These are phyloP conservation scores for Varecia variegata DNA, from an alignment of 2,797 vertebrate species.

Conservation along the genomic window DNA sequence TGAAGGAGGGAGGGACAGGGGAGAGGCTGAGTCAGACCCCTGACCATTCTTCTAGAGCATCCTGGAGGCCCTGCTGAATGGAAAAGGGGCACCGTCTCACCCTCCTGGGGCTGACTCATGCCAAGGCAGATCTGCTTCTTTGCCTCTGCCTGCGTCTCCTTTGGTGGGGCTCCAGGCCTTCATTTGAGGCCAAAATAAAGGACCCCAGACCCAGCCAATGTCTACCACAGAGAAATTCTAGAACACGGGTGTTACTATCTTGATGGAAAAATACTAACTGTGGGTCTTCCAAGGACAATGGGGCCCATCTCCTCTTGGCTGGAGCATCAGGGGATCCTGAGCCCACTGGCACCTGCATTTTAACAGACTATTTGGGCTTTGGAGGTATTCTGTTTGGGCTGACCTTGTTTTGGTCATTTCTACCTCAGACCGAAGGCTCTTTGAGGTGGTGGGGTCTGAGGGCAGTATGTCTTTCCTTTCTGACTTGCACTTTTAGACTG, in stretches of 20 bases:
- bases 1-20: background rate
- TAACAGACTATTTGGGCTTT: background rate
- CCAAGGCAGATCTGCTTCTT: background rate
- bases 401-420: background rate
- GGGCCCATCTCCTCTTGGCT: background rate
- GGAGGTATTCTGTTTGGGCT: background rate
- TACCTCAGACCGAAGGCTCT: background rate
- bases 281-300: background rate
- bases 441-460: background rate
- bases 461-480: background rate
- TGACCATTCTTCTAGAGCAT: background rate
- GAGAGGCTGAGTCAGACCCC: conserved; percentile 37
- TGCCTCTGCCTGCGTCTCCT: background rate
- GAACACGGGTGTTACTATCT: background rate
- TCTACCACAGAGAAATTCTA: conserved; percentile 37
- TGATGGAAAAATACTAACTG: conserved; percentile 15
- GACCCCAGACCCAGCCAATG: background rate
- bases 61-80: background rate
- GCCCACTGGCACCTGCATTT: background rate
- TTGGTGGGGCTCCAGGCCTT: background rate
- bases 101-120: background rate
- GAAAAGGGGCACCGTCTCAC: background rate
- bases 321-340: background rate
- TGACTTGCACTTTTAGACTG: background rate
- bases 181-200: conserved; percentile 25